Evolutionary conservation across 1,140 invertebrate genomes (phyloP), one percentile per base, ranked within the genome.

Genomic region (Ceratoteleas bidentatus): DNA sequence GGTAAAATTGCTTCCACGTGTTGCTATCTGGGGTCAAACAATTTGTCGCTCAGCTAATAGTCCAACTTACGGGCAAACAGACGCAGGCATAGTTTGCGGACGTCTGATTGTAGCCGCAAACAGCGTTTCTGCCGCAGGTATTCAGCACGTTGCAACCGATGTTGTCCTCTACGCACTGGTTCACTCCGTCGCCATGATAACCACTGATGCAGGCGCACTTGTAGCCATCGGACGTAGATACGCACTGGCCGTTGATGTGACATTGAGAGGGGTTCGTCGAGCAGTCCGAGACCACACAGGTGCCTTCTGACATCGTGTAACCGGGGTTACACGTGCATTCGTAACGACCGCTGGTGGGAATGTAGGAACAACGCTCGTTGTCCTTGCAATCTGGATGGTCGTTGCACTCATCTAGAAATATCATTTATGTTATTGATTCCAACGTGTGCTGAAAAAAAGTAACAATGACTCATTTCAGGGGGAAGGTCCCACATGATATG

Each of bases 111-210:
- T 94, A 96, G 0, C 94, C 91, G 88, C 98, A 99, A 38, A 95
- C 92, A n/a, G 96, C 97, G 87, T 98, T 94, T 4, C 84, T 86
- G 60, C 95, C 95, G 88, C 98, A 99, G 88, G 98, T 97, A 84
- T 97, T 95, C 0, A 95, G 87, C 4, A 95, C 92, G 84, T 97
- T 95, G 85, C 98, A 98, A 0, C 95, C 94, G n/a, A 93, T 91
- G 14, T 94, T 92, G 76, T 93, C 92, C 61, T 92, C 93, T 76
- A 92, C 89, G 81, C 95, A 96, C 57, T 94, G 92, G 2, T 90
- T 90, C 1, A 95, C 91, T 0, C 96, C 96, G 86, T 97, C 96
- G 0, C 96, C 97, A 66, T 94, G 92, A 85, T 94, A 98, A 0
- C 96, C 96, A 40, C 91, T 87, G 52, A 95, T 94, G 88, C 97